Evolutionary conservation across 1,140 invertebrate species (phyloP), one percentile per base, ranked within the genome.

Genomic region (Stegodyphus dumicola): DNA sequence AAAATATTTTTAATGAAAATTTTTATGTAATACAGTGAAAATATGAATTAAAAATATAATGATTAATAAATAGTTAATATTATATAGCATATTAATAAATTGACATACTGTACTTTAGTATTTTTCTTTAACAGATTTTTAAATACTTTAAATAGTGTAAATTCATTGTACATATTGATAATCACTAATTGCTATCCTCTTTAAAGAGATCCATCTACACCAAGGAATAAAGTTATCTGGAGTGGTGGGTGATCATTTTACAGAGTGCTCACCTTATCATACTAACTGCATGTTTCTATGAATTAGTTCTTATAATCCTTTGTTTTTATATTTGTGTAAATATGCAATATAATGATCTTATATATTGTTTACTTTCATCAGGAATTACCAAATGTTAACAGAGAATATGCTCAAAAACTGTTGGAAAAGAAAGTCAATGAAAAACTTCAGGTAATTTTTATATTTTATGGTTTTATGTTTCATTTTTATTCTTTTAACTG

Each of bases 331-430:
- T 9, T 10, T 60, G 15, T 10, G 9, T 9, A 60, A 15, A 60
- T 60, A 9, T 60, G 9, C 15, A 60, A 60, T 60, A 2, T 60
- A 60, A 10, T 60, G 15, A 60, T 60, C 9, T 60, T 15, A 2
- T 10, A 10, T 60, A 2, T 60, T 60, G 9, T 60, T 1, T 1
- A 33, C 33, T 60, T 60, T 60, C 15, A 10, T 60, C 56, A 60
- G 56, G 15, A 60, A 60, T 60, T 60, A 15, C 92, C 92, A 5
- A 89, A 88, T 86, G 91, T 92, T 49, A 92, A 93, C 87, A 89
- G 88, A 78, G 95, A 97, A 56, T 91, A 98, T 77, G 97, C 97
- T 10, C 91, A 95, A 54, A 96, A 96, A 91, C 90, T 98, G 67
- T 93, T 97, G 91, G 93, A 94, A 92, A 86, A 88, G 83, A 79